Evolutionary conservation across 2,888 invertebrate genomes (phyloP).

Genomic region (Tortrix viridana): DNA sequence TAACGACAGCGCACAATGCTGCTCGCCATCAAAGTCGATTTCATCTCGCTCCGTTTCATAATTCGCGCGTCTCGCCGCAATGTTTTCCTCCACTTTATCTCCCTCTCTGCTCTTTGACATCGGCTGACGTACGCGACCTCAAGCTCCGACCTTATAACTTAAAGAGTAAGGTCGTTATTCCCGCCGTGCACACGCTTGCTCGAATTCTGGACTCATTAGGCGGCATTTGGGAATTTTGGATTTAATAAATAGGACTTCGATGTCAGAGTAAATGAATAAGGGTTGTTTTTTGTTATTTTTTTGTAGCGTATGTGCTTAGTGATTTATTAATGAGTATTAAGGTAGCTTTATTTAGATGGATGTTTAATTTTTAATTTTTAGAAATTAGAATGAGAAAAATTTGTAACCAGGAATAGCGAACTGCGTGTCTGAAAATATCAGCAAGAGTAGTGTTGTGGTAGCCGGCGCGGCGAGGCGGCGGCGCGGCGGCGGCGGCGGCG

Average conservation of each 20-base stretch:
- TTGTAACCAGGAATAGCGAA: constrained; percentile 23
- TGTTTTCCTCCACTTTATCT: constrained; percentile 73
- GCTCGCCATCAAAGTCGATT: constrained; percentile 27
- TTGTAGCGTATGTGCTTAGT: constrained; percentile 15
- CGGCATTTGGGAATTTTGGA: constrained; percentile 73
- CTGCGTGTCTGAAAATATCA: constrained; percentile 61
- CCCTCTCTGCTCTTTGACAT: constrained; percentile 79
- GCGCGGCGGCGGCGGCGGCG: constrained; percentile 38
- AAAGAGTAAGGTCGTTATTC: constrained; percentile 53
- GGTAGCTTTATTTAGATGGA: constrained; percentile 4
- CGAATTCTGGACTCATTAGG: constrained; percentile 77
- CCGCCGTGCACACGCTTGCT: constrained; percentile 48
- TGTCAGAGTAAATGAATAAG: constrained; percentile 58
- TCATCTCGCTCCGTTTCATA: constrained; percentile 39
- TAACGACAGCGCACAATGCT: not conserved
- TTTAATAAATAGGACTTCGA: constrained; percentile 69
- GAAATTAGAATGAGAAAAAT: too few relatives aligned
- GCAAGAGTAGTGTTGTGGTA: constrained; percentile 63
- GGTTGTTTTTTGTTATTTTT: constrained; percentile 40
- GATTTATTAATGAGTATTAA: constrained; percentile 22
- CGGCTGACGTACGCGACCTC: constrained; percentile 67
- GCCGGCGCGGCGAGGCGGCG: constrained; percentile 42
- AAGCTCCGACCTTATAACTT: constrained; percentile 58
- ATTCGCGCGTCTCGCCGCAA: constrained; percentile 46
- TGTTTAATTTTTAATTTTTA: constrained; percentile 6